Base-by-base conservation (phyloP, 2,888 invertebrate genomes). In the Metalampra italica region DNA sequence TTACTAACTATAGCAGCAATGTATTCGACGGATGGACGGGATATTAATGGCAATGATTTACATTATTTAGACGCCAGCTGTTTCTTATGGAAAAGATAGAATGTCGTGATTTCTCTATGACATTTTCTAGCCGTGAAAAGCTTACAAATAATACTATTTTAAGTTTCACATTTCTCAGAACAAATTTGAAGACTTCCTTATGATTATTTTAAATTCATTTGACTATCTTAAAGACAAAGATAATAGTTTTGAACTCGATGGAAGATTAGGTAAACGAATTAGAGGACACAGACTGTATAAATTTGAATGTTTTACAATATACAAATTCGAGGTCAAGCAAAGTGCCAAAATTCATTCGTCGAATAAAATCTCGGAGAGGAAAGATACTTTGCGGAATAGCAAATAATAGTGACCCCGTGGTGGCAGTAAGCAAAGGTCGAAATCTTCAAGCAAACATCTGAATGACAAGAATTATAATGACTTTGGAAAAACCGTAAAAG, bases 381-480 rank as follows among this genome's bases (percentile, higher is more conserved):
- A 45, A 45, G 45, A 14, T 12, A 9, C n/a, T 29, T 39, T 4
- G 7, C 38, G 38, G 39, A 45, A 45, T 45, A 45, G n/a, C 29
- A 45, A n/a, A 38, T 39, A 38, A 29, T 12, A 7, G 11, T 13
- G 30, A 45, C 12, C 38, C 13, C 9, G 43, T 7, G 29, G 42
- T 45, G 52, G n/a, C n/a, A n/a, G n/a, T n/a, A n/a, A n/a, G 45
- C 46, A 58, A 59, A 71, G 66, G 67, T 59, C 63, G 56, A 49
- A 59, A 43, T 68, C 70, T 68, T 64, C 56, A 41, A 32, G 45
- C 46, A 46, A 22, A 52, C 51, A 64, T 59, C 46, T 32, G 15
- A 46, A 55, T 73, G 71, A 75, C 36, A 36, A 3, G 36, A 4
- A 36, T 22, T n/a, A 36, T 36, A 22, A n/a, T 34, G 36, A n/a